phyloP scores from a whole-genome alignment of 2,113 vertebrate genomes.

The Rhynchopsitta pachyrhyncha region DNA sequence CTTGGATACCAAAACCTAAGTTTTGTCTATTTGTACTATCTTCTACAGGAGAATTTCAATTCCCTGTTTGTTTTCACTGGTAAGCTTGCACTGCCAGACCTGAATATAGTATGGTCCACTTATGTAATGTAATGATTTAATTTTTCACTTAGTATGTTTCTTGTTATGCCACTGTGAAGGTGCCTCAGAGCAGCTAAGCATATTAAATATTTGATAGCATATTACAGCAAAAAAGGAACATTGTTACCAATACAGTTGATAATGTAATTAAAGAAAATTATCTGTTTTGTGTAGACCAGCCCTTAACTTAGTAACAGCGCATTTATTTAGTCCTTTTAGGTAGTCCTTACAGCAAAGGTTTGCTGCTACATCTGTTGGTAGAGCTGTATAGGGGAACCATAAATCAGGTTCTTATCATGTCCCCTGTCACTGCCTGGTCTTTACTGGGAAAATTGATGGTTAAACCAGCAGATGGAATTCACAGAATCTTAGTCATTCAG shows the following conservation, averaged over 20 bases:
- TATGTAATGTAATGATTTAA: not conserved
- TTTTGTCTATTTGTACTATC: not conserved
- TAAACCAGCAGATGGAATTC: slow-evolving; percentile 23
- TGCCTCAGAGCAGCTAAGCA: not conserved
- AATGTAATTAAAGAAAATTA: slow-evolving; percentile 6
- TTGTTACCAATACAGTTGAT: not conserved
- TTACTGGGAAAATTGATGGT: slow-evolving; percentile 36
- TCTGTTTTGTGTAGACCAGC: not conserved
- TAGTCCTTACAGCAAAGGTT: not conserved
- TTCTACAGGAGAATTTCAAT: not conserved
- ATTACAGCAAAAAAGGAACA: not conserved
- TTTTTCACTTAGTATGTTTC: not conserved
- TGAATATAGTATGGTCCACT: not conserved
- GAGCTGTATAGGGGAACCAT: not conserved
- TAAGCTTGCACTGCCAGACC: not conserved
- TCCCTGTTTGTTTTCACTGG: not conserved
- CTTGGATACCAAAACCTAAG: not conserved
- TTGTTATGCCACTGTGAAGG: not conserved
- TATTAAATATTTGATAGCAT: not conserved
- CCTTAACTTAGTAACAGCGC: not conserved
- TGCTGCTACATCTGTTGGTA: not conserved
- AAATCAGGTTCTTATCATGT: slow-evolving; percentile 25
- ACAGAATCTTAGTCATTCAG: not conserved
- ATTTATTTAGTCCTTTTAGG: not conserved
- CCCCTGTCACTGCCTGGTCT: not conserved